Evolutionary conservation across 2,797 vertebrate species (phyloP).

Genomic region (Euthynnus affinis): DNA sequence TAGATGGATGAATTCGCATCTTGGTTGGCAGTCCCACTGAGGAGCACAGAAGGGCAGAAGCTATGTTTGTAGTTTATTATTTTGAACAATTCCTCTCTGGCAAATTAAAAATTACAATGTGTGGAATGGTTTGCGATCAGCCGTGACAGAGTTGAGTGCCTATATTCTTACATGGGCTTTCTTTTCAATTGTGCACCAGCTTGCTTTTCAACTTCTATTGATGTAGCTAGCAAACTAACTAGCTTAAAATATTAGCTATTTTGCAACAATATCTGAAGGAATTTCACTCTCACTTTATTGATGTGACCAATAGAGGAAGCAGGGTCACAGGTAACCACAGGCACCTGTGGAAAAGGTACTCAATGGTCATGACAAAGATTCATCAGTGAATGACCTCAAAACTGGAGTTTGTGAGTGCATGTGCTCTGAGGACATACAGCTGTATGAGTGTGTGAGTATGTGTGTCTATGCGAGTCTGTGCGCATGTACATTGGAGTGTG

Average conservation of each 20-base stretch:
- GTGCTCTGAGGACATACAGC: constrained; percentile 50
- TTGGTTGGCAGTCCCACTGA: not conserved
- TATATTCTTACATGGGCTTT: constrained; percentile 6
- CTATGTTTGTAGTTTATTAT: not conserved
- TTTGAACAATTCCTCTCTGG: constrained; percentile 15
- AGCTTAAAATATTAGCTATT: not conserved
- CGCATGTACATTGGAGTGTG: constrained; percentile 42
- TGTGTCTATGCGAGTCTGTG: constrained; percentile 14
- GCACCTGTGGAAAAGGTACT: constrained; percentile 37
- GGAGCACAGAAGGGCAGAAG: not conserved
- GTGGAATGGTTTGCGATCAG: constrained; percentile 23
- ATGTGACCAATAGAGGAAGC: not conserved
- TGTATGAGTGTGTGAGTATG: constrained; percentile 21
- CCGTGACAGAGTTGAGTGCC: not conserved
- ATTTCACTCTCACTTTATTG: not conserved
- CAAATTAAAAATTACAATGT: constrained; percentile 5
- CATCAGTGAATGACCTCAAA: constrained; percentile 4
- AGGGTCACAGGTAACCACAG: not conserved
- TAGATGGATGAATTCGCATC: not conserved
- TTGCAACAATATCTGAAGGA: not conserved
- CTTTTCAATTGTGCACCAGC: not conserved
- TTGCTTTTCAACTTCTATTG: not conserved
- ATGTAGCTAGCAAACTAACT: not conserved
- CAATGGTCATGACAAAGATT: not conserved
- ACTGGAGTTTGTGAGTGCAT: constrained; percentile 3